These are phyloP conservation scores for Pemphigus obesinymphae DNA, from an alignment of 1,140 invertebrate genomes.

Conservation along the genomic window DNA sequence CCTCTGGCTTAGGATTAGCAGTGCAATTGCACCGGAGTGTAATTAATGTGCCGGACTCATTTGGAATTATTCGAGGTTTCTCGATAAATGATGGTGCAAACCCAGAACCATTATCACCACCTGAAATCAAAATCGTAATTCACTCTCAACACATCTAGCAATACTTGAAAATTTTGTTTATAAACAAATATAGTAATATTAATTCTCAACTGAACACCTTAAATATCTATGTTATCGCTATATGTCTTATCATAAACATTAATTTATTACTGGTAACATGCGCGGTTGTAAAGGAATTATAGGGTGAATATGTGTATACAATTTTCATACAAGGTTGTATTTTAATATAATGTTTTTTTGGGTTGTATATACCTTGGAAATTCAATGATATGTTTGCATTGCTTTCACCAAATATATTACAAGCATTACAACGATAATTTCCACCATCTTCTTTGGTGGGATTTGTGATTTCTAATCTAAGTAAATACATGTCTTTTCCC, in stretches of 20 bases:
- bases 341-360: not conserved
- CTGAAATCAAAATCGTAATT: conserved; percentile 52
- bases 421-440: conserved; percentile 97
- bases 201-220: not conserved
- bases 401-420: conserved; percentile 96
- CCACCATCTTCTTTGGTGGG: conserved; percentile 93
- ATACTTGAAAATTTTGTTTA: not conserved
- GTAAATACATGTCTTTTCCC: conserved; percentile 82
- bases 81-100: conserved; percentile 92
- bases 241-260: not conserved
- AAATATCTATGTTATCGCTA: not conserved
- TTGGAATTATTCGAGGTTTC: conserved; percentile 95
- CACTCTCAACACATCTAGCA: not conserved
- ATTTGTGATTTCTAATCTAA: conserved; percentile 87
- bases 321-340: not conserved
- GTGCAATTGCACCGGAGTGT: conserved; percentile 94
- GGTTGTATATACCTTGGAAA: conserved; percentile 80
- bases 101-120: conserved; percentile 81
- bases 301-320: not conserved
- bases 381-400: conserved; percentile 99
- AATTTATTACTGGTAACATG: conserved; percentile 12
- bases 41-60: conserved; percentile 90
- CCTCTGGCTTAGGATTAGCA: conserved; percentile 82
- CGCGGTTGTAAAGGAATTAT: conserved; percentile 2
- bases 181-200: not conserved